A percentile compares a stretch with the other conserved stretches of the same genome.
phyloP scores from a whole-genome alignment of 2,888 invertebrate genomes.

The Heliconius ismenius region DNA sequence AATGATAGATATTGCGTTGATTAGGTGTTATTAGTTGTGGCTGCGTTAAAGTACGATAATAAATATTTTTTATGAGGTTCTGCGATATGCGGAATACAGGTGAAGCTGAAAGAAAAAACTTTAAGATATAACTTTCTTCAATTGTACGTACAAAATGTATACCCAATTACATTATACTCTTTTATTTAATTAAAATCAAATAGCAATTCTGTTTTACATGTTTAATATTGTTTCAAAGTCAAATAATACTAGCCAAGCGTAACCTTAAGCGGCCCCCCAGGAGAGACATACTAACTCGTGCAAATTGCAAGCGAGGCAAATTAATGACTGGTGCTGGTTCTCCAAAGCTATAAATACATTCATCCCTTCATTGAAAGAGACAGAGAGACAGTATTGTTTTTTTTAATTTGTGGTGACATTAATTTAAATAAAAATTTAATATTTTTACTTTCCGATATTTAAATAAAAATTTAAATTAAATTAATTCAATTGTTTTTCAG shows the following conservation, averaged over 20 bases:
- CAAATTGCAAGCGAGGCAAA: conserved; percentile 4
- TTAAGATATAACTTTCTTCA: too few relatives aligned
- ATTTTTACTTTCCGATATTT: neutral
- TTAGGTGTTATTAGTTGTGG: too few relatives aligned
- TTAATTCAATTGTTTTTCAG: too few relatives aligned
- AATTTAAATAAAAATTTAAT: neutral
- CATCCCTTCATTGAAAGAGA: neutral
- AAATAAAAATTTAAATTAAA: too few relatives aligned
- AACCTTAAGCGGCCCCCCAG: neutral
- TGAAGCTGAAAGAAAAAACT: too few relatives aligned
- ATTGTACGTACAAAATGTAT: too few relatives aligned
- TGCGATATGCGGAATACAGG: too few relatives aligned
- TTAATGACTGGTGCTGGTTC: neutral
- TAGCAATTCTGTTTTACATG: neutral
- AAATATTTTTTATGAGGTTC: too few relatives aligned
- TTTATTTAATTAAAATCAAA: neutral
- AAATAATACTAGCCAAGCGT: neutral
- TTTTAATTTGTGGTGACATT: neutral
- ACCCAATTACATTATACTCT: neutral
- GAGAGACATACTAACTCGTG: neutral
- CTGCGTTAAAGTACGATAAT: too few relatives aligned
- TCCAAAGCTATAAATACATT: neutral
- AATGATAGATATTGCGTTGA: too few relatives aligned
- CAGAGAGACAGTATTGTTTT: neutral
- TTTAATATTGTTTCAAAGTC: neutral